Base-by-base conservation (phyloP, 2,113 vertebrate species). In the Capra hircus region DNA sequence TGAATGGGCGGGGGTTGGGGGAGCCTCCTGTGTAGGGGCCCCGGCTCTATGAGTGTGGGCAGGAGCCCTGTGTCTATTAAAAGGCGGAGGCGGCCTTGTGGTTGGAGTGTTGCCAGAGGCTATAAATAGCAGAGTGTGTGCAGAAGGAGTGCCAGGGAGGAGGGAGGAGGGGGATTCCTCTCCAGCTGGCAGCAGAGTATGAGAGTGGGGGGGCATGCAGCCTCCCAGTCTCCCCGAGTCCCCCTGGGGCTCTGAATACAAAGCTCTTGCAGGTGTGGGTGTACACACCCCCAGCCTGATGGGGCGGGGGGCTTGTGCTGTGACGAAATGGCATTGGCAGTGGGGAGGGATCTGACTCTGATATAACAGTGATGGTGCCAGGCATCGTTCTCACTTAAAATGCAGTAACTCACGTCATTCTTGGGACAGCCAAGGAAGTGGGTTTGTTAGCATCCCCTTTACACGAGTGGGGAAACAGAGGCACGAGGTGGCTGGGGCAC, bases 61-160 rank as follows among this genome's bases (percentile, higher is more conserved):
- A 19, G 91, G 85, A 95, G 45, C 80, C 53, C 62, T 74, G 87
- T 50, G 36, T 89, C 95, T 96, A 8, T 78, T 93, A 80, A 92
- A 96, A 94, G 90, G 78, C 74, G 1, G 88, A 91, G 94, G 62
- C 64, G 40, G 96, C 95, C 85, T 90, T 97, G 94, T 59, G 43
- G 59, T 62, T 96, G 94, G 95, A 95, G 80, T 87, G 71, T 36
- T 88, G 94, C 96, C 97, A 97, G 86, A 27, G 86, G 96, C 98
- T 98, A 98, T 98, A 98, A 98, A 99, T 99, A 98, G 98, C 96
- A 80, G 78, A 89, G 94, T 98, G 98, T 98, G 97, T 98, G 98
- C 98, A 98, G 98, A 96, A 98, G 98, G 98, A 99, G 99, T 98
- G 98, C 99, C 98, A 93, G 98, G 98, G 98, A 98, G 98, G 97